Base-by-base conservation (phyloP, 2,113 vertebrate species). In the Pomatostomus ruficeps region DNA sequence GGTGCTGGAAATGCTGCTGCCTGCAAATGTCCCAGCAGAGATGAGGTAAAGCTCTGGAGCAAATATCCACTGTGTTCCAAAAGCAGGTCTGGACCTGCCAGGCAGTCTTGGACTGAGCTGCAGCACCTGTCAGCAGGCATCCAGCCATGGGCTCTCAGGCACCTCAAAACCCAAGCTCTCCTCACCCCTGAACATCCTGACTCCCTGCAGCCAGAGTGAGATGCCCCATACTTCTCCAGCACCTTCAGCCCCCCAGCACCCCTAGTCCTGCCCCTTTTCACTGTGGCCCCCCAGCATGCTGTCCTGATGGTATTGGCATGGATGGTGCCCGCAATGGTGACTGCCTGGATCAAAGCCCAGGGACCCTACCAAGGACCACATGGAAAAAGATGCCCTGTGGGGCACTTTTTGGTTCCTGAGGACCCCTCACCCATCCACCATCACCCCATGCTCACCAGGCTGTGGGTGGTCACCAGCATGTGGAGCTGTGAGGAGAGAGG, bases 31-130 rank as follows among this genome's bases (percentile, higher is more conserved):
- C 42, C 59, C 76, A 84, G 45, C 43, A 91, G 59, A 0, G 7
- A 93, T 7, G 17, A 88, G 36, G 45, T 91, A 72, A 88, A 91
- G 35, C 49, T 95, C 73, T 91, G 83, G 65, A 89, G 51, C 65
- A 89, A 89, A 89, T 87, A 91, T 73, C 61, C 81, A 89, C 49
- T 89, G 77, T 91, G 42, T 77, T 84, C 49, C 51, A 84, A 54
- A 84, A 54, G 23, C 40, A 76, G 18, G 14, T 40, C 23, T 73
- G n/a, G n/a, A 46, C 80, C 9, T 54, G 22, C 33, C 28, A 62
- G 48, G 33, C 11, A 8, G 18, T 46, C 68, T 33, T 38, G 33
- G 26, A 45, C 22, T 22, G 22, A 45, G 13, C 17, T 12, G 26
- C 57, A 62, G 57, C 14, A 11, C 4, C 9, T 72, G 26, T 28